A percentile compares a stretch with the other conserved stretches of the same genome.
phyloP scores from a whole-genome alignment of 2,113 vertebrate species.

The Prionailurus bengalensis region DNA sequence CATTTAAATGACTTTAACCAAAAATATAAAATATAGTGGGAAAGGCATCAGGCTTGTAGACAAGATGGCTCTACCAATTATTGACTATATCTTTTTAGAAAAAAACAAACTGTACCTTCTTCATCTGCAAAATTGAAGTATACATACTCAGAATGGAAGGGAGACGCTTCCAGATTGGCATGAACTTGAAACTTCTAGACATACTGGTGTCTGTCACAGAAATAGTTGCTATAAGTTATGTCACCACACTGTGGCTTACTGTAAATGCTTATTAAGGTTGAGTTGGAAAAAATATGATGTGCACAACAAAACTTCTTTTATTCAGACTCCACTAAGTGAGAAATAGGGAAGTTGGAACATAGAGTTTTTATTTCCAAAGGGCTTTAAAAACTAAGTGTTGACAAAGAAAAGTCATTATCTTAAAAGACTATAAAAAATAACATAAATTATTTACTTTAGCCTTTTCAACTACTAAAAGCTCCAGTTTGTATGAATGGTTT shows the following conservation, averaged over 20 bases:
- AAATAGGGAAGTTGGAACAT: not conserved
- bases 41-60: not conserved
- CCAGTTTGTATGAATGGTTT: not conserved
- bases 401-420: not conserved
- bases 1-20: not conserved
- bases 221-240: not conserved
- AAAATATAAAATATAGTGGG: not conserved
- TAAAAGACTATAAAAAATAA: slow-evolving; percentile 48
- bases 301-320: not conserved
- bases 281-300: not conserved
- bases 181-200: not conserved
- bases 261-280: not conserved
- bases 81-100: not conserved
- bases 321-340: not conserved
- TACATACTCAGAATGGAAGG: not conserved
- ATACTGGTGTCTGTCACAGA: not conserved
- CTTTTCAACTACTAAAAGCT: not conserved
- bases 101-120: not conserved
- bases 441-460: not conserved
- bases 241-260: not conserved
- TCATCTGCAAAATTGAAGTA: not conserved
- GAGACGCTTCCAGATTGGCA: not conserved
- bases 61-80: not conserved
- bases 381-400: not conserved
- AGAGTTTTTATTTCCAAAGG: not conserved